phyloP scores from a whole-genome alignment of 2,888 invertebrate species.

The Ectemnius lituratus region DNA sequence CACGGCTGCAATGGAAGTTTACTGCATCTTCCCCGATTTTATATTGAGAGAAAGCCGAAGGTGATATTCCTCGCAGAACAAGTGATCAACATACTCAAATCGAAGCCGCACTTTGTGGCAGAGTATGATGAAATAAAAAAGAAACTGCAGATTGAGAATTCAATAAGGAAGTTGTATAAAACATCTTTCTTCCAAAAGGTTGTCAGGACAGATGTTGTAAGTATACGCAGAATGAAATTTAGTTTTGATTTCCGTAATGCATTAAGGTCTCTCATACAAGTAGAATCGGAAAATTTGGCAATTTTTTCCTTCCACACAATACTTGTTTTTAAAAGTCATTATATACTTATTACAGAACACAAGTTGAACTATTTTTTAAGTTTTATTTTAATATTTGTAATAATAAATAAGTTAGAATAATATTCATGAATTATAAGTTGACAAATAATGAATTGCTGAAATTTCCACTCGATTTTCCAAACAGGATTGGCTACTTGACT shows the following conservation, averaged over 20 bases:
- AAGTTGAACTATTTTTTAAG: too few relatives aligned
- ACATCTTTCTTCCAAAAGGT: conserved; percentile 79
- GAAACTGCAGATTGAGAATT: conserved; percentile 76
- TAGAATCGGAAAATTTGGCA: neutral
- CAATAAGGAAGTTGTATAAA: conserved; percentile 80
- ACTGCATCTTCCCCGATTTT: conserved; percentile 84
- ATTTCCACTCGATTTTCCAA: too few relatives aligned
- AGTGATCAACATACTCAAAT: conserved; percentile 80
- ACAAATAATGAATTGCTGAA: too few relatives aligned
- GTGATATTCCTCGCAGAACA: conserved; percentile 79
- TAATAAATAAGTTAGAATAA: too few relatives aligned
- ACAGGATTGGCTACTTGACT: too few relatives aligned
- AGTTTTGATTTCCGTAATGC: neutral
- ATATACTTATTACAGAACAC: too few relatives aligned
- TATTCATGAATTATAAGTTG: too few relatives aligned
- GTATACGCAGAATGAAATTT: conserved; percentile 49
- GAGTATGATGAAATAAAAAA: conserved; percentile 79
- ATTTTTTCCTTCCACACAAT: too few relatives aligned
- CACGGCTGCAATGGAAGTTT: conserved; percentile 78
- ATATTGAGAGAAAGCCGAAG: conserved; percentile 80
- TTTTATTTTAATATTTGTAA: too few relatives aligned
- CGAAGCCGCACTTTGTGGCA: conserved; percentile 79
- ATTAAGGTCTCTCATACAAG: neutral
- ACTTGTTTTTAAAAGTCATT: too few relatives aligned
- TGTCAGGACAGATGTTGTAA: conserved; percentile 79